Percentiles rank a stretch among this genome's conserved stretches.
phyloP scores from a whole-genome alignment of 2,888 invertebrate species.

The Sericinus montela region DNA sequence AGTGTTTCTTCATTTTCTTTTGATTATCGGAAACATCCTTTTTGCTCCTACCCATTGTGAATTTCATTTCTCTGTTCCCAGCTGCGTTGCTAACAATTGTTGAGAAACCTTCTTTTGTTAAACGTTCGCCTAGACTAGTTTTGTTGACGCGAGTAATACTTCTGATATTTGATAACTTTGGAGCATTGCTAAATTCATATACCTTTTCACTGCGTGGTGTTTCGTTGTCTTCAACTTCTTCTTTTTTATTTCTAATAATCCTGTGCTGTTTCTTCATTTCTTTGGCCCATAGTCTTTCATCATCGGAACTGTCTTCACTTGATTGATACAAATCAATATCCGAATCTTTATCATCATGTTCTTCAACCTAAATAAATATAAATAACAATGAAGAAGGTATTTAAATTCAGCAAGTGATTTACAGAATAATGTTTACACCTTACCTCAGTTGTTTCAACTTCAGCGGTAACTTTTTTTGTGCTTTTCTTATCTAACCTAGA shows the following conservation, averaged over 20 bases:
- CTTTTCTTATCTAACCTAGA: conserved; percentile 87
- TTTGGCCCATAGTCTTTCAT: conserved; percentile 88
- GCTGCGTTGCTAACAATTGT: conserved; percentile 73
- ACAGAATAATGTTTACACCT: conserved; percentile 12
- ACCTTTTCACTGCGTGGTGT: conserved; percentile 35
- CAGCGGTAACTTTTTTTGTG: conserved; percentile 79
- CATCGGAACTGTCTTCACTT: conserved; percentile 84
- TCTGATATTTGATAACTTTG: conserved; percentile 69
- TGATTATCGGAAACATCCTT: conserved; percentile 75
- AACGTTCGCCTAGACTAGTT: conserved; percentile 85
- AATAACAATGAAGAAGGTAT: too few relatives aligned
- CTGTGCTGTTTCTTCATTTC: conserved; percentile 89
- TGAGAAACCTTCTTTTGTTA: conserved; percentile 79
- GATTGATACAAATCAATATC: conserved; percentile 73
- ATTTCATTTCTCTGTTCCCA: conserved; percentile 91
- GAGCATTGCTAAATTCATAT: conserved; percentile 65
- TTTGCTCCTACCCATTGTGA: conserved; percentile 77
- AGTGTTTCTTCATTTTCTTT: conserved; percentile 82
- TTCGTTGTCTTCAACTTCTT: conserved; percentile 41
- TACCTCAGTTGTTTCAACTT: conserved; percentile 74
- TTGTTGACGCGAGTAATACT: conserved; percentile 76
- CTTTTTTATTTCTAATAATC: conserved; percentile 72
- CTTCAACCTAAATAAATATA: conserved; percentile 41
- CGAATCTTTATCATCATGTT: conserved; percentile 58
- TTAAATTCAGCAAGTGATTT: too few relatives aligned